A percentile compares a stretch with the other conserved stretches of the same genome.
Conservation (phyloP, 1,140 invertebrate species). For the Ceratina japonica region DNA sequence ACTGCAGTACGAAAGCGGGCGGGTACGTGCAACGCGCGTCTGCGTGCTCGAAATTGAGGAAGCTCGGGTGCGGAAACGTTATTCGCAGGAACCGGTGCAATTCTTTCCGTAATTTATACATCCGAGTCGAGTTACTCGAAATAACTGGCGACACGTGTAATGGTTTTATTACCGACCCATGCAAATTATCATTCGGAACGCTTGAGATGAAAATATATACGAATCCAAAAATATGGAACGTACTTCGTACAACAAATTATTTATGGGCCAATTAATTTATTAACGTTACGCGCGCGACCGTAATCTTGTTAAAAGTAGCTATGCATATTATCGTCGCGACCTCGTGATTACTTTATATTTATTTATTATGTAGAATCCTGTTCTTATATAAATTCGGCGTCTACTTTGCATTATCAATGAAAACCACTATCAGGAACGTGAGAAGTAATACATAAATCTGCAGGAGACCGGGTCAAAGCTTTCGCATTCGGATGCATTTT, state of each 20-base stretch:
- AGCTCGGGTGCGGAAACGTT: background rate
- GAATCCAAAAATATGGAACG: background rate
- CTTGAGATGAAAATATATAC: background rate
- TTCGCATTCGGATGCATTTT: constrained; percentile 23
- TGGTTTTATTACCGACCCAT: background rate
- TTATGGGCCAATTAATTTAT: no score
- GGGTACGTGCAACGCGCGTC: background rate
- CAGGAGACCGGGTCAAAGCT: background rate
- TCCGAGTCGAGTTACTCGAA: background rate
- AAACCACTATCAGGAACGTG: background rate
- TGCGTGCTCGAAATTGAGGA: background rate
- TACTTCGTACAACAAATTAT: no score
- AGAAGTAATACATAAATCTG: background rate
- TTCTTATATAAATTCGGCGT: no score
- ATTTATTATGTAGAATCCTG: no score
- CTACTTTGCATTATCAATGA: no score
- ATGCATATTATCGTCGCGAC: no score
- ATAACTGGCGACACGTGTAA: background rate
- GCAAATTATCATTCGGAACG: background rate
- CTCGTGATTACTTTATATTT: no score
- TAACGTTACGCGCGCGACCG: no score
- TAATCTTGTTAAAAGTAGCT: no score
- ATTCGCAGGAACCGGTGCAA: background rate
- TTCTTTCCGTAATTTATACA: constrained; percentile 4
- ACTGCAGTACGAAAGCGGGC: no score